phyloP scores from a whole-genome alignment of 2,113 vertebrate genomes.

The Fulmarus glacialis region DNA sequence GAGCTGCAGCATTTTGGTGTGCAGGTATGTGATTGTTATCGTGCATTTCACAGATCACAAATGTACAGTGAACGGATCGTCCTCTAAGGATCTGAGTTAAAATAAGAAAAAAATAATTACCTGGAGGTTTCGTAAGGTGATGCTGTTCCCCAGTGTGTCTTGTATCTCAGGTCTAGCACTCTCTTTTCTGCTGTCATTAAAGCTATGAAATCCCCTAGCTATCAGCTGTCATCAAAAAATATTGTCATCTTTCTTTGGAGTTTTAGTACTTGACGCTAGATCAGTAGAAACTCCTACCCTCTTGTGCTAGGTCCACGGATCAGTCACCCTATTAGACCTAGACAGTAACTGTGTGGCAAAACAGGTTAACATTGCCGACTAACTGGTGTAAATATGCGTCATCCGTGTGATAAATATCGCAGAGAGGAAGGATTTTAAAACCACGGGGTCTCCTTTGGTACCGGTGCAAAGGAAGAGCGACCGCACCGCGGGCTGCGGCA shows the following conservation, averaged over 20 bases:
- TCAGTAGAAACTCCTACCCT: background rate
- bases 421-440: background rate
- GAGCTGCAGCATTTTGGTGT: background rate
- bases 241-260: background rate
- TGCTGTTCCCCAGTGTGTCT: background rate
- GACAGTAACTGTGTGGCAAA: background rate
- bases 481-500: rapidly evolving
- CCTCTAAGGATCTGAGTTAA: background rate
- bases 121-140: background rate
- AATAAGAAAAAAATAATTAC: background rate
- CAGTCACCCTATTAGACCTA: background rate
- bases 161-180: background rate
- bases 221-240: background rate
- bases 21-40: background rate
- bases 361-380: rapidly evolving
- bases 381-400: background rate
- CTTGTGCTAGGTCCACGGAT: background rate
- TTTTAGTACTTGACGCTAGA: background rate
- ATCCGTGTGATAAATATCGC: background rate
- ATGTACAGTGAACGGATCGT: background rate
- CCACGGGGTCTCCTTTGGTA: background rate
- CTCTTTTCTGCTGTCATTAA: background rate
- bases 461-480: background rate
- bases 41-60: background rate
- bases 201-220: background rate